phyloP scores from a whole-genome alignment of 2,888 invertebrate species.

The Cistogaster globosa region DNA sequence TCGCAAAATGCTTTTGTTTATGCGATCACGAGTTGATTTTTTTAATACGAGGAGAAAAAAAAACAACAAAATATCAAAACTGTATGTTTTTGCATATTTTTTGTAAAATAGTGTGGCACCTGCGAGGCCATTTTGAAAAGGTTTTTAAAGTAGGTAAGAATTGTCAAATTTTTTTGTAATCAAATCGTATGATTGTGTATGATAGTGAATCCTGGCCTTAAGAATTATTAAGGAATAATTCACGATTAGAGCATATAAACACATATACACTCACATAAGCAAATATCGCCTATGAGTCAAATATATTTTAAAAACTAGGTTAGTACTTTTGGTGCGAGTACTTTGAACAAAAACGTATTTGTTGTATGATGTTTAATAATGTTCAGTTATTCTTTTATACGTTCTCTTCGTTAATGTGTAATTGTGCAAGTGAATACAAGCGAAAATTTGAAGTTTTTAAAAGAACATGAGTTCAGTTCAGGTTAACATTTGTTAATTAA shows the following conservation, averaged over 20 bases:
- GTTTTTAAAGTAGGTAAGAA: too few relatives aligned
- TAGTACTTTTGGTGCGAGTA: conserved; percentile 12
- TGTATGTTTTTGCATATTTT: too few relatives aligned
- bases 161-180: too few relatives aligned
- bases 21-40: too few relatives aligned
- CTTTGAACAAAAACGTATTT: conserved; percentile 32
- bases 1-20: too few relatives aligned
- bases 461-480: conserved; percentile 15
- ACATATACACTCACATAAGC: not conserved
- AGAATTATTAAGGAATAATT: not conserved
- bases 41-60: too few relatives aligned
- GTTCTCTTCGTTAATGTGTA: conserved; percentile 10
- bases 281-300: conserved; percentile 2
- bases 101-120: too few relatives aligned
- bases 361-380: conserved; percentile 30
- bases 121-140: too few relatives aligned
- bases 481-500: conserved; percentile 5
- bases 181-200: too few relatives aligned
- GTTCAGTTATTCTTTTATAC: conserved; percentile 17
- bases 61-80: too few relatives aligned
- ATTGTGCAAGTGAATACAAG: conserved; percentile 24
- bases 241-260: not conserved
- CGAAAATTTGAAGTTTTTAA: not conserved
- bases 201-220: too few relatives aligned
- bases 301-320: conserved; percentile 3